Base-by-base conservation (phyloP, 92 coral and sea anemone genomes). In the Phymanthus crucifer region DNA sequence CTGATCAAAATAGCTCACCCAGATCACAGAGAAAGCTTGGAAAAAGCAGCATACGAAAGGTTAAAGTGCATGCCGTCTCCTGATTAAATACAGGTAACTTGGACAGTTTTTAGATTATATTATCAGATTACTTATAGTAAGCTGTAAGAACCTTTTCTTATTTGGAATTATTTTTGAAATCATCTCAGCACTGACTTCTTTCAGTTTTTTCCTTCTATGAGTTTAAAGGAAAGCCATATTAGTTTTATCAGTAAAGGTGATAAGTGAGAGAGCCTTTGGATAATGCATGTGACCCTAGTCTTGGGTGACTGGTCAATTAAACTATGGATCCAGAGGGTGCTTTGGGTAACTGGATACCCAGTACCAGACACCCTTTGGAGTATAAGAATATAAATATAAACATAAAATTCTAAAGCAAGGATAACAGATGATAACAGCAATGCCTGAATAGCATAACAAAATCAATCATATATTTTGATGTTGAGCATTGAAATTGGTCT, bases 31-130 rank as follows among this genome's bases (percentile, higher is more conserved):
- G 98, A 94, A n/a, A 74, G 68, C 16, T 80, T 94, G 75, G 98
- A 94, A 75, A 90, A 89, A 40, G 98, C 90, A 37, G 90, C 98
- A 12, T 94, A 88, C 76, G 95, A 92, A 27, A 82, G 98, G 72
- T 91, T 94, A 32, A 94, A 94, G 70, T 94, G 98, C 56, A 94
- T 92, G 95, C 98, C 98, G 9, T 93, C 97, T 14, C 97, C 98
- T 45, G 89, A 89, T 71, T 89, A 47, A 38, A 38, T 36, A 24
- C n/a, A n/a, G n/a, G n/a, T n/a, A n/a, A 26, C 34, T 19, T 1
- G 46, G 24, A 9, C 54, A 2, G n/a, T n/a, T n/a, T 16, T 27
- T 71, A 6, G 33, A 23, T 23, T 17, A 19, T 52, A 37, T 36
- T 29, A 61, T 10, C 1, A 61, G 68, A 26, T 24, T 3, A 29